Base-by-base conservation (phyloP, 2,797 vertebrate species). In the Gobionotothen gibberifrons region DNA sequence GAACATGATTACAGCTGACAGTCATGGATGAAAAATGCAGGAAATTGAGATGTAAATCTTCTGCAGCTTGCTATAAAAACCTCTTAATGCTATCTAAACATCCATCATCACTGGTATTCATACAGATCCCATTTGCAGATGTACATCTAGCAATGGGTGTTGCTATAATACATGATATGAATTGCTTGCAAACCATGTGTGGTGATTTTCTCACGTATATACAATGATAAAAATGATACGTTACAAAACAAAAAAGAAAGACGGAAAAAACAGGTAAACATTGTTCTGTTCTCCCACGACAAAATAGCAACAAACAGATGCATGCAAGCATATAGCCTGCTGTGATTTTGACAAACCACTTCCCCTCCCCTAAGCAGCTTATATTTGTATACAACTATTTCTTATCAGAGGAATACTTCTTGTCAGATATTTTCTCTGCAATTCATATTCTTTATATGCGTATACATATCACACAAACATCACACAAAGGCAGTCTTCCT, bases 1-100 rank as follows among this genome's bases (percentile, higher is more conserved):
- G 83, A 84, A 53, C 67, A 72, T 87, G 86, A 92, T 92, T 90
- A 91, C 84, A 87, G 63, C 81, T 69, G 53, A 46, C 64, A 81
- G 85, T 56, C 65, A 78, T 68, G 72, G 81, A 85, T 85, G 47
- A 84, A 80, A 76, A 75, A 77, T 78, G 76, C 49, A 67, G 79
- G 72, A 69, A 79, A 86, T 44, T 60, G 76, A 81, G 69, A 86
- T 82, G 69, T 71, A 87, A 90, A 85, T 83, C 77, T 80, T 61
- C 78, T 61, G 54, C 14, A 55, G 75, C 61, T 57, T 40, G 63
- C 49, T 32, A 3, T 51, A 53, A 80, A 83, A 76, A 74, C 10
- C 69, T 70, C 17, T 72, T 64, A 77, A 64, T 55, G 39, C 60
- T 69, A 62, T 74, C 5, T 17, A 39, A 63, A 44, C 22, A 65